These are phyloP conservation scores for Sebastes steindachneri DNA, from an alignment of 2,797 vertebrate genomes.

Conservation along the genomic window DNA sequence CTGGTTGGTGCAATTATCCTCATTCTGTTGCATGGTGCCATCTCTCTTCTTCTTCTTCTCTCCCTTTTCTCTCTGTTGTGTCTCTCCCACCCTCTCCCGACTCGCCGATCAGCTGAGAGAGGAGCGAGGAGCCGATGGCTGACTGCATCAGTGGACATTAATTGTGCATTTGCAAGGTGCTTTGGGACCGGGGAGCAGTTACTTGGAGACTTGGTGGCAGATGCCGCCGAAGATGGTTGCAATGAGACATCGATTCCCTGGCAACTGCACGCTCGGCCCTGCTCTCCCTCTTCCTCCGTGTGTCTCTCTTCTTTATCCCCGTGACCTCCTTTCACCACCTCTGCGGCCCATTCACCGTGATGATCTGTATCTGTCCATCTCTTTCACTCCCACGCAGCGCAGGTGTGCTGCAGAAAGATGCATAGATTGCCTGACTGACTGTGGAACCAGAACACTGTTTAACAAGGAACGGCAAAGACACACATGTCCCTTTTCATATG, in stretches of 20 bases:
- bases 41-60: slow-evolving; percentile 19
- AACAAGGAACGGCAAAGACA: slow-evolving; percentile 36
- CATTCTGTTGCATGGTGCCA: slow-evolving; percentile 47
- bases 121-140: slow-evolving; percentile 25
- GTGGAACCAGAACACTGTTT: slow-evolving; percentile 7
- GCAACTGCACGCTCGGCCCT: slow-evolving; percentile 54
- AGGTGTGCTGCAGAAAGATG: slow-evolving; percentile 52
- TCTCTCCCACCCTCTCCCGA: slow-evolving; percentile 28
- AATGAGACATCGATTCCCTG: slow-evolving; percentile 64
- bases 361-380: slow-evolving; percentile 65
- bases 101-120: slow-evolving; percentile 43
- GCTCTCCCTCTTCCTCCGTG: slow-evolving; percentile 33
- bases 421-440: slow-evolving; percentile 27
- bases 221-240: slow-evolving; percentile 74
- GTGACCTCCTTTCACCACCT: slow-evolving; percentile 64
- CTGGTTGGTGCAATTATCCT: slow-evolving; percentile 71
- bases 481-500: neutral
- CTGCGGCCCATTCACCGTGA: slow-evolving; percentile 53
- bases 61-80: slow-evolving; percentile 17
- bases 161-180: slow-evolving; percentile 76
- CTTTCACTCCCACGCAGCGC: slow-evolving; percentile 64
- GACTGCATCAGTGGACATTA: slow-evolving; percentile 73
- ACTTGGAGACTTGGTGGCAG: slow-evolving; percentile 75
- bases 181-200: slow-evolving; percentile 65
- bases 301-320: slow-evolving; percentile 48